phyloP scores from a whole-genome alignment of 37 sponge, comb jelly and placozoan genomes.

The Amphimedon queenslandica region DNA sequence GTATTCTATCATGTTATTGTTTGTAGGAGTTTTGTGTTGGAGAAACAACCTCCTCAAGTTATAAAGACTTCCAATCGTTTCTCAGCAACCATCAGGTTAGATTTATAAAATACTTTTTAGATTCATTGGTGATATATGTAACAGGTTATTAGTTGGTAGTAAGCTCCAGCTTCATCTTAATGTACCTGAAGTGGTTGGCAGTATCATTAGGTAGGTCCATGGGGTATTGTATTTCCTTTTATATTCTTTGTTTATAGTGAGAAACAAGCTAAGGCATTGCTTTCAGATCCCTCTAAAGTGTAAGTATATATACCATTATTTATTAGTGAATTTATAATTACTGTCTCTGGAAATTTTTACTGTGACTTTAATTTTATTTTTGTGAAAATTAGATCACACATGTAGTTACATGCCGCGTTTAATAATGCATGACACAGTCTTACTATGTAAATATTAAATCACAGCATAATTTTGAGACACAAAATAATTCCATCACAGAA shows the following conservation, averaged over 20 bases:
- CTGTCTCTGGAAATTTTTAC: no score
- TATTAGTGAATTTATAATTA: not conserved
- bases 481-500: no score
- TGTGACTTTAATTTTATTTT: no score
- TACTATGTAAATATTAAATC: no score
- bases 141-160: slow-evolving; percentile 78
- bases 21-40: slow-evolving; percentile 87
- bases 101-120: not conserved
- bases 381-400: no score
- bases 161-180: slow-evolving; percentile 86
- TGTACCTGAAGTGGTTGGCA: slow-evolving; percentile 76
- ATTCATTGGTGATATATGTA: not conserved
- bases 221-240: not conserved
- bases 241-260: slow-evolving; percentile 45
- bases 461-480: no score
- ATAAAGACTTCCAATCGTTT: slow-evolving; percentile 93
- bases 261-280: slow-evolving; percentile 73
- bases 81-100: slow-evolving; percentile 76
- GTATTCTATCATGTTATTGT: not conserved
- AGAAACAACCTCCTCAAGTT: slow-evolving; percentile 98
- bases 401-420: no score
- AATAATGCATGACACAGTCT: no score
- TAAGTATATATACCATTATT: slow-evolving; percentile 19
- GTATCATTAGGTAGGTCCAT: slow-evolving; percentile 76
- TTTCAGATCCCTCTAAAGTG: slow-evolving; percentile 49